Base-by-base conservation (phyloP, 2,797 vertebrate species). In the Poecilia velifera region DNA sequence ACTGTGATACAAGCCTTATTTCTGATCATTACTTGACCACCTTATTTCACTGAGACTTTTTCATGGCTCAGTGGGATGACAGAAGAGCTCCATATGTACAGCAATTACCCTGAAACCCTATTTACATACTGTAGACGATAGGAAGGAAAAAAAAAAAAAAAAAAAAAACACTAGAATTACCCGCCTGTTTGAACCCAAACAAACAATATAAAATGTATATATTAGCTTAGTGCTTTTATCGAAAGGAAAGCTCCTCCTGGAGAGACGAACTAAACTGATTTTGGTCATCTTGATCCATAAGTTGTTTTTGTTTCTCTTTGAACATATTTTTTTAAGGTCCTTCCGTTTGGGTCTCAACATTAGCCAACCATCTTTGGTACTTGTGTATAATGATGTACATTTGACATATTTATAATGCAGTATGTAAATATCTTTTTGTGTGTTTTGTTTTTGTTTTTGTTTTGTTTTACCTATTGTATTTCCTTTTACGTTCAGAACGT, bases 381-480 rank as follows among this genome's bases (percentile, higher is more conserved):
- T 95, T 95, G 93, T 97, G 96, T 96, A 96, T 96, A 96, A 96
- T 96, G 94, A 95, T 97, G 96, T 97, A 97, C 93, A 97, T 96
- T 97, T 95, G 92, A 96, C 95, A 97, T 97, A 97, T 97, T 97
- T 97, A 97, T 97, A 96, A 96, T 94, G 95, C 94, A 96, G 94
- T 96, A 95, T 97, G 96, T 97, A 97, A 96, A 97, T 97, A 96
- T 95, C 73, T 92, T 93, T 73, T 92, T 76, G 46, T 80, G 85
- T 83, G 49, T 88, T 87, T 41, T 77, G 49, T 88, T 87, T 87
- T 41, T 77, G 49, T 88, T 87, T 90, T 87, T 34, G 34, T 84
- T 93, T 90, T 57, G 39, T 74, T 64, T 93, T 93, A 89, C 89
- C 88, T 90, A 84, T 93, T 92, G 91, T 93, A 86, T 87, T 91